phyloP scores from a whole-genome alignment of 2,113 vertebrate genomes.

The Cacatua alba region DNA sequence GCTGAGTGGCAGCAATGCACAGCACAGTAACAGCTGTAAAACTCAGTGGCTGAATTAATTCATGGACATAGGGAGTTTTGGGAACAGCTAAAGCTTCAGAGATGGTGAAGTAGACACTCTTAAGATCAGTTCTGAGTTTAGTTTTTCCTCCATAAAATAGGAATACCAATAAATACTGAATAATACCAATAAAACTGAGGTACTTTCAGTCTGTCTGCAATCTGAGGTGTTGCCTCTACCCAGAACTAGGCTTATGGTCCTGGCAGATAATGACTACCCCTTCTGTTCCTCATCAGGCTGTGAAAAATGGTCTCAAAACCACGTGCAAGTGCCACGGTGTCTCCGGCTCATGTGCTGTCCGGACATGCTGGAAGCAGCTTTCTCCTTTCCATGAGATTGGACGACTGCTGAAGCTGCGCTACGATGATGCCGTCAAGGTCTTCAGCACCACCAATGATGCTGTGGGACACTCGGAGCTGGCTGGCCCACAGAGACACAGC shows the following conservation, averaged over 20 bases:
- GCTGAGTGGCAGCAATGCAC: not conserved
- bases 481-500: constrained; percentile 72
- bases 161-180: not conserved
- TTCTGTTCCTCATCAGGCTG: constrained; percentile 78
- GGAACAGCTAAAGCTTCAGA: not conserved
- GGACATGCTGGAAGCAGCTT: constrained; percentile 98
- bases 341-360: constrained; percentile 93
- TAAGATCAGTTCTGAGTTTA: not conserved
- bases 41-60: not conserved
- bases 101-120: not conserved
- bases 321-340: constrained; percentile 98
- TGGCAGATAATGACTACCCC: not conserved
- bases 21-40: not conserved
- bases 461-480: constrained; percentile 88
- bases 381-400: constrained; percentile 93
- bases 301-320: constrained; percentile 94
- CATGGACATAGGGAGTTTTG: not conserved
- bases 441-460: constrained; percentile 92
- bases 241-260: not conserved
- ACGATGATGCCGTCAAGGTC: constrained; percentile 87
- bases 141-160: not conserved
- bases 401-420: constrained; percentile 88
- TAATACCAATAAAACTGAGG: not conserved
- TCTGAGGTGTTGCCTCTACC: not conserved
- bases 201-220: not conserved